Percentiles rank a stretch among this genome's conserved stretches.
Evolutionary conservation across 2,113 vertebrate genomes (phyloP).

Genomic region (Peromyscus leucopus): DNA sequence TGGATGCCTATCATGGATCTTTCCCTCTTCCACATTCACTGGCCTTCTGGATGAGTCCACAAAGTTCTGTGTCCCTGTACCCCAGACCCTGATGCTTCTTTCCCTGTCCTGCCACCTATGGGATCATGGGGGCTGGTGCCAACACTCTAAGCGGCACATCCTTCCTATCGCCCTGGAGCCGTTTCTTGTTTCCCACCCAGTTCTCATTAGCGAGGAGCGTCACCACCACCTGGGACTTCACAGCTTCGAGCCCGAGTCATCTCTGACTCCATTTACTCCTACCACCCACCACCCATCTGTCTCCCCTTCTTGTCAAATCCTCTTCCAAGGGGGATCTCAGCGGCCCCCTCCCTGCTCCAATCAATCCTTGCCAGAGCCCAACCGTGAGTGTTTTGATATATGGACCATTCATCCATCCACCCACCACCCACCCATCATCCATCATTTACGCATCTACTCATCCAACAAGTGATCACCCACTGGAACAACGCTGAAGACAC

Average conservation of each 20-base stretch:
- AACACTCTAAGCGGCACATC: accelerated
- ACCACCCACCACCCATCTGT: slow-evolving; percentile 2
- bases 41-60: accelerated
- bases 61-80: background rate
- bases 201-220: slow-evolving; percentile 13
- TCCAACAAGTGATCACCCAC: background rate
- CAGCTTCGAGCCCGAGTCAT: background rate
- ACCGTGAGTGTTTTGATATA: background rate
- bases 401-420: background rate
- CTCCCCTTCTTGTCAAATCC: background rate
- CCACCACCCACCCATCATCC: background rate
- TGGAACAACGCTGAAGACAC: background rate
- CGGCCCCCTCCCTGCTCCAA: background rate
- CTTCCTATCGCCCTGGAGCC: background rate
- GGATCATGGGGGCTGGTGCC: background rate
- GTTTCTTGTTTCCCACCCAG: background rate
- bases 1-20: background rate
- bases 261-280: background rate
- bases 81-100: background rate
- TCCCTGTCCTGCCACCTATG: background rate
- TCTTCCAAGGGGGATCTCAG: background rate
- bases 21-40: background rate
- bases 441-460: background rate
- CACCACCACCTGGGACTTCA: slow-evolving; percentile 35
- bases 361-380: background rate